Evolutionary conservation across 2,797 vertebrate genomes (phyloP).

Genomic region (Rhinophrynus dorsalis): DNA sequence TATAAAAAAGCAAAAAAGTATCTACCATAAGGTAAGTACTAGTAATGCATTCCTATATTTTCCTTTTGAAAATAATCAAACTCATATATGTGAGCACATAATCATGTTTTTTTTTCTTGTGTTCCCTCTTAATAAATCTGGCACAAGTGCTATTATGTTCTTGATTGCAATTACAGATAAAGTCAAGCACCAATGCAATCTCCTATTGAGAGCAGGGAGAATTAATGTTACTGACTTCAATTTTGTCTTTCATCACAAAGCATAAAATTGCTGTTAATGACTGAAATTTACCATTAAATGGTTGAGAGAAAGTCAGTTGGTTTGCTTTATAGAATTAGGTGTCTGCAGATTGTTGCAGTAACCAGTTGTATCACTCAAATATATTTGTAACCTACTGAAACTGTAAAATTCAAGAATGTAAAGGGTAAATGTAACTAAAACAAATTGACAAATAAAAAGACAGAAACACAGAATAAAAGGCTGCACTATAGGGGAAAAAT

Average conservation of each 20-base stretch:
- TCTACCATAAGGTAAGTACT: background rate
- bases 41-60: background rate
- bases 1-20: background rate
- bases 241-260: conserved; percentile 30
- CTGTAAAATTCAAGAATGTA: background rate
- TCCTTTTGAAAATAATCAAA: background rate
- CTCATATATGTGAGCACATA: background rate
- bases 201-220: conserved; percentile 4
- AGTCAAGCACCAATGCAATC: conserved; percentile 17
- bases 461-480: too few relatives aligned
- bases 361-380: too few relatives aligned
- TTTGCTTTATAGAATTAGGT: conserved; percentile 23
- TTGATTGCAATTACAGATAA: conserved; percentile 39
- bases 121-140: background rate
- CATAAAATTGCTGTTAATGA: conserved; percentile 31
- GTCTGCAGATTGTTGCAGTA: too few relatives aligned
- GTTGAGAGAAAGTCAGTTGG: conserved; percentile 9
- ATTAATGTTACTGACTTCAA: conserved; percentile 34
- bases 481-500: too few relatives aligned
- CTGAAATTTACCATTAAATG: conserved; percentile 16
- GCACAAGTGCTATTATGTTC: conserved; percentile 17
- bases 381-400: background rate
- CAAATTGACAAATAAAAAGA: too few relatives aligned
- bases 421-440: too few relatives aligned
- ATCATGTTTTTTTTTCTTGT: background rate